Conservation (phyloP, 2,888 invertebrate genomes). For the Galerucella calmariensis region DNA sequence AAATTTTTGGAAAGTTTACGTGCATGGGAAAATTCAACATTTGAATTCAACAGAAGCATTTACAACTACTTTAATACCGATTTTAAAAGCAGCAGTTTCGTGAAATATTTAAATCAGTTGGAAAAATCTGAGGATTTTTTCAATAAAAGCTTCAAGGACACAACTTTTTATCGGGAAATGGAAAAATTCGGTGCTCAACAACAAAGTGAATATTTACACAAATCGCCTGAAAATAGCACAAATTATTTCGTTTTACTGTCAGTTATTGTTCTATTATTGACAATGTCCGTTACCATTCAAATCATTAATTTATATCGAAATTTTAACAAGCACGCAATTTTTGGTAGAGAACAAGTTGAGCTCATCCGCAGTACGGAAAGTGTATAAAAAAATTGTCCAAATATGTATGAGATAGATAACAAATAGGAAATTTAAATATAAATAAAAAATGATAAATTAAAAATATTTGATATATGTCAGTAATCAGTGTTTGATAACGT, state of each 20-base stretch:
- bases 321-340: background rate
- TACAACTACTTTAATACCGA: constrained; percentile 26
- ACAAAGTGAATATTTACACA: constrained; percentile 2
- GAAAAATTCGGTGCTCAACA: constrained; percentile 1
- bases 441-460: too few relatives aligned
- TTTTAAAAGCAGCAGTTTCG: constrained; percentile 16
- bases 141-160: constrained; percentile 25
- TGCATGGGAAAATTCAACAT: constrained; percentile 17
- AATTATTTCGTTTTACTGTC: background rate
- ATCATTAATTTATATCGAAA: background rate
- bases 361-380: background rate
- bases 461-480: too few relatives aligned
- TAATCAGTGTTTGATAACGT: too few relatives aligned
- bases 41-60: constrained; percentile 20
- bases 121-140: constrained; percentile 22
- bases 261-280: constrained; percentile 1
- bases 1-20: constrained; percentile 28
- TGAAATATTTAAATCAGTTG: constrained; percentile 9
- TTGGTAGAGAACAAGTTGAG: constrained; percentile 12
- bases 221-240: background rate
- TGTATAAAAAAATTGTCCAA: background rate
- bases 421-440: too few relatives aligned
- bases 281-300: background rate
- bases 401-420: too few relatives aligned
- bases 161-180: constrained; percentile 21